A percentile compares a stretch with the other conserved stretches of the same genome.
Conservation (phyloP, 2,888 invertebrate species). For the Stenurella melanura region DNA sequence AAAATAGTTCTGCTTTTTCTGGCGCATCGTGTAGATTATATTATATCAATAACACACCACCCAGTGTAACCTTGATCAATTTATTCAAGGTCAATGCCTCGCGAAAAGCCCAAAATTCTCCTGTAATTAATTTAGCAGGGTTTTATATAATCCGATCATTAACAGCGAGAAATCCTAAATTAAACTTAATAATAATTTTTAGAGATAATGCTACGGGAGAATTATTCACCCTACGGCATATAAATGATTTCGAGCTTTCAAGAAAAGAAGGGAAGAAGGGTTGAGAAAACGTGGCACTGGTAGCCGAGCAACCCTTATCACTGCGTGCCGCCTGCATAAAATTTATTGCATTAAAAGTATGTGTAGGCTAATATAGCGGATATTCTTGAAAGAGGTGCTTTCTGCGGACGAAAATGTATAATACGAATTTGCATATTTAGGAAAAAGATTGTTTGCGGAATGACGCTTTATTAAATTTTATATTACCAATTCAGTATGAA, state of each 20-base stretch:
- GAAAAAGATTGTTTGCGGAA: background rate
- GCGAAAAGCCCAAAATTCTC: background rate
- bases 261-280: background rate
- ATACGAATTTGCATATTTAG: background rate
- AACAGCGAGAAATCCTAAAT: slow-evolving; percentile 7
- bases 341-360: background rate
- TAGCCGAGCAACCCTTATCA: background rate
- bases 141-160: slow-evolving; percentile 15
- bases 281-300: background rate
- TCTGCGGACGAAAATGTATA: background rate
- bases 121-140: background rate
- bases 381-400: background rate
- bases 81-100: too few relatives aligned
- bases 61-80: background rate
- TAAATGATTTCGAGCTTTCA: background rate
- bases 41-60: too few relatives aligned
- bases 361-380: background rate
- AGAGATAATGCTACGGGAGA: background rate
- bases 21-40: too few relatives aligned
- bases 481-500: too few relatives aligned
- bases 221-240: background rate
- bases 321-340: background rate
- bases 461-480: background rate
- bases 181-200: slow-evolving; percentile 5
- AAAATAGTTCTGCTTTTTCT: too few relatives aligned